Conservation (phyloP, 1,140 invertebrate genomes). For the Asobara japonica region DNA sequence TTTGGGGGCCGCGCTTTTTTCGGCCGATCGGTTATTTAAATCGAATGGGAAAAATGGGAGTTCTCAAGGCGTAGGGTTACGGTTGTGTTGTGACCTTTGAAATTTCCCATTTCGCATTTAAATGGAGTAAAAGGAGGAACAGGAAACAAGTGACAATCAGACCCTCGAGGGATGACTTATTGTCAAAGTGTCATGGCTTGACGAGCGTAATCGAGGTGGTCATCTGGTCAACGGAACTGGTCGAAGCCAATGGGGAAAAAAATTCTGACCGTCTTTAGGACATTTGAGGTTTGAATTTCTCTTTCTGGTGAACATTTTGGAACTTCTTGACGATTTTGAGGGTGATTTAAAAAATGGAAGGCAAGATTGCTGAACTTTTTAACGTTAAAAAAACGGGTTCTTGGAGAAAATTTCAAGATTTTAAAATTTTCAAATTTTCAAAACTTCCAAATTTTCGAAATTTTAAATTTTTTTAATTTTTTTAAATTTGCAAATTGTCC, state of each 20-base stretch:
- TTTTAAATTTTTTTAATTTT: too few relatives aligned
- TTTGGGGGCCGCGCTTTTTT: slow-evolving; percentile 15
- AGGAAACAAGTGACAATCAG: slow-evolving; percentile 65
- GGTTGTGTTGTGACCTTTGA: slow-evolving; percentile 30
- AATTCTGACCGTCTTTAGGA: neutral
- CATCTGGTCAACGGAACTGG: slow-evolving; percentile 49
- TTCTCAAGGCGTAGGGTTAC: slow-evolving; percentile 68
- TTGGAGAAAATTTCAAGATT: too few relatives aligned
- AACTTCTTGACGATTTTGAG: too few relatives aligned
- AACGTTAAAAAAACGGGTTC: too few relatives aligned
- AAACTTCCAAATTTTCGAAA: too few relatives aligned
- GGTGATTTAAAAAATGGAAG: too few relatives aligned
- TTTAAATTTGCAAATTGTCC: too few relatives aligned
- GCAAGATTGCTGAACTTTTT: too few relatives aligned
- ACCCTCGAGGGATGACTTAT: slow-evolving; percentile 51
- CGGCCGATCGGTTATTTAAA: slow-evolving; percentile 45
- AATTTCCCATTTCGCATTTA: slow-evolving; percentile 49
- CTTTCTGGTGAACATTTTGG: too few relatives aligned
- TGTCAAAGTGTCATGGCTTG: slow-evolving; percentile 55
- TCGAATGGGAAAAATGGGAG: slow-evolving; percentile 40
- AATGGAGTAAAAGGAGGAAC: slow-evolving; percentile 44
- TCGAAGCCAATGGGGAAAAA: slow-evolving; percentile 24
- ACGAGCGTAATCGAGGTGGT: slow-evolving; percentile 38
- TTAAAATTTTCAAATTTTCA: too few relatives aligned
- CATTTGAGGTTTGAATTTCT: too few relatives aligned